These are phyloP conservation scores for Emmelina monodactyla DNA, from an alignment of 2,888 invertebrate genomes.

Conservation along the genomic window DNA sequence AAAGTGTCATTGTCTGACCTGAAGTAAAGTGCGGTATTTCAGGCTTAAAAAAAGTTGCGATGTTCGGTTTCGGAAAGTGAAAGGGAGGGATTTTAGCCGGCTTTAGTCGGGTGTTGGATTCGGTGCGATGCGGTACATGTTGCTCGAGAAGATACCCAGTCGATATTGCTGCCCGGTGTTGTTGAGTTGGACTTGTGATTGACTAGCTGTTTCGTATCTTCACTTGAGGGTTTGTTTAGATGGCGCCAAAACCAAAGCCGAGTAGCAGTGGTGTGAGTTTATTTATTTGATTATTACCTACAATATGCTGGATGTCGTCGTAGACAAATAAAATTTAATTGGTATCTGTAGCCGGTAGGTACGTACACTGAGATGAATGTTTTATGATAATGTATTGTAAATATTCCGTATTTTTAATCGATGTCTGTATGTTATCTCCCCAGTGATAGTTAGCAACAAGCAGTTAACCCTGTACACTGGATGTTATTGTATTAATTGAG, in stretches of 20 bases:
- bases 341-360: too few relatives aligned
- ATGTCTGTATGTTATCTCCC: too few relatives aligned
- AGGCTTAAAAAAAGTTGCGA: background rate
- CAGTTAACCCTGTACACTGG: too few relatives aligned
- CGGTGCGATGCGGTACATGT: constrained; percentile 35
- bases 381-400: too few relatives aligned
- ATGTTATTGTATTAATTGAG: too few relatives aligned
- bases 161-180: constrained; percentile 13
- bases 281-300: too few relatives aligned
- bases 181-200: constrained; percentile 36
- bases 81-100: background rate
- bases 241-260: constrained; percentile 41
- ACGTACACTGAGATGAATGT: too few relatives aligned
- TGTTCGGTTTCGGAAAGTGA: background rate
- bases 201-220: constrained; percentile 40
- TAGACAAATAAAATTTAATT: too few relatives aligned
- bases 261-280: constrained; percentile 21
- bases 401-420: too few relatives aligned
- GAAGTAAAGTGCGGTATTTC: background rate
- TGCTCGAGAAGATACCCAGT: constrained; percentile 31
- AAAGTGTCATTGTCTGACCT: background rate
- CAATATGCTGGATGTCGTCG: too few relatives aligned
- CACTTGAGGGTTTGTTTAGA: constrained; percentile 20
- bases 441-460: too few relatives aligned
- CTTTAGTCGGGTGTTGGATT: background rate